Conservation (phyloP, 2,113 vertebrate species). For the Scopus umbretta region DNA sequence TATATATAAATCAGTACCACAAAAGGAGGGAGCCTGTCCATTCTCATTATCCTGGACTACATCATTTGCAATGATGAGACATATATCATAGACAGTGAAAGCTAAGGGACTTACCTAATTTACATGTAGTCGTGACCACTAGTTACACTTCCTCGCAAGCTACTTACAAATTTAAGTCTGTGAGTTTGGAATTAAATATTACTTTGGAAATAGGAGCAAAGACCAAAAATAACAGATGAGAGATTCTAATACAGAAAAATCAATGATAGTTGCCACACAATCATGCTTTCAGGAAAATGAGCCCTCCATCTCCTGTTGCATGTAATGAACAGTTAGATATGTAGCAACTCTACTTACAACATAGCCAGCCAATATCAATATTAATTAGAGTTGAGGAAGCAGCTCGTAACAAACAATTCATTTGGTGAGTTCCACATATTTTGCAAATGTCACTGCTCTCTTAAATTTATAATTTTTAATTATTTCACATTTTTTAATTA, state of each 20-base stretch:
- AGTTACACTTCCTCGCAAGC: neutral
- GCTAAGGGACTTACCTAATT: neutral
- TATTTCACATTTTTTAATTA: neutral
- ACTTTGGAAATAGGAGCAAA: neutral
- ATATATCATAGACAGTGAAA: neutral
- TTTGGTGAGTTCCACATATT: neutral
- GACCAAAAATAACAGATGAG: neutral
- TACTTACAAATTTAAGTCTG: neutral
- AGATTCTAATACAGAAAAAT: neutral
- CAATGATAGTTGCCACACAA: neutral
- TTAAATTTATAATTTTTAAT: neutral
- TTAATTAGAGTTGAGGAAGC: neutral
- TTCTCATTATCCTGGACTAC: neutral
- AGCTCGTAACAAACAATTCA: neutral
- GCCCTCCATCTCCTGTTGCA: neutral
- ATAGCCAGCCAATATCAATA: neutral
- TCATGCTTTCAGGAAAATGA: neutral
- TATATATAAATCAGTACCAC: neutral
- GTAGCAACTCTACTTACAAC: neutral
- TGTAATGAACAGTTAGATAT: neutral
- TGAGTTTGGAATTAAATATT: neutral
- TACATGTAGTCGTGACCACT: neutral
- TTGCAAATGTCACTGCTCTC: neutral
- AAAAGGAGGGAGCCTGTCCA: neutral
- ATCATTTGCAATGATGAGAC: neutral